phyloP scores from a whole-genome alignment of 2,113 vertebrate genomes.

The Dasyprocta punctata region DNA sequence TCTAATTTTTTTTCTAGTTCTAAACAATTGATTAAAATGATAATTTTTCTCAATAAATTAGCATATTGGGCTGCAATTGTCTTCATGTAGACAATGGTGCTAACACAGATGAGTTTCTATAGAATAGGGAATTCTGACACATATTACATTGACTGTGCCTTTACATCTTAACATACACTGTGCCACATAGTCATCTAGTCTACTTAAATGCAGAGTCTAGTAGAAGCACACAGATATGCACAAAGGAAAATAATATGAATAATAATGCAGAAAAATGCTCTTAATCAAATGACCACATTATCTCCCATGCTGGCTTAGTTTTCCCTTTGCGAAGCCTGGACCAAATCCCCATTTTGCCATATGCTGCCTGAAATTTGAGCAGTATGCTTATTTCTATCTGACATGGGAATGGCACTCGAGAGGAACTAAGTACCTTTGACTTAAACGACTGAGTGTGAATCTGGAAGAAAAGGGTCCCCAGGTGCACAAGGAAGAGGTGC shows the following conservation, averaged over 20 bases:
- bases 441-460: conserved; percentile 58
- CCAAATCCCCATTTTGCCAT: conserved; percentile 38
- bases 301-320: background rate
- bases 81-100: background rate
- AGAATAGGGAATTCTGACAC: background rate
- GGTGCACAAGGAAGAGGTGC: conserved; percentile 60
- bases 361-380: conserved; percentile 51
- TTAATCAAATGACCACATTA: background rate
- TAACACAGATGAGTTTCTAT: background rate
- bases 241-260: conserved; percentile 29
- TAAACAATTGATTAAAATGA: background rate
- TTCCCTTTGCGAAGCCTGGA: background rate
- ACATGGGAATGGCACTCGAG: conserved; percentile 39
- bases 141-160: background rate
- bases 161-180: background rate
- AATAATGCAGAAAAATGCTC: conserved; percentile 29
- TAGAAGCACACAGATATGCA: background rate
- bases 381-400: conserved; percentile 53
- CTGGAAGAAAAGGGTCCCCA: conserved; percentile 57
- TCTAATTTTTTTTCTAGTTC: background rate
- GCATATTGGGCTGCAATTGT: background rate
- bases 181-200: background rate
- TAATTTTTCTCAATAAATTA: background rate
- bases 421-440: conserved; percentile 65
- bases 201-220: background rate